Conservation (phyloP, 2,888 invertebrate species). For the Pogonocherus hispidulus region DNA sequence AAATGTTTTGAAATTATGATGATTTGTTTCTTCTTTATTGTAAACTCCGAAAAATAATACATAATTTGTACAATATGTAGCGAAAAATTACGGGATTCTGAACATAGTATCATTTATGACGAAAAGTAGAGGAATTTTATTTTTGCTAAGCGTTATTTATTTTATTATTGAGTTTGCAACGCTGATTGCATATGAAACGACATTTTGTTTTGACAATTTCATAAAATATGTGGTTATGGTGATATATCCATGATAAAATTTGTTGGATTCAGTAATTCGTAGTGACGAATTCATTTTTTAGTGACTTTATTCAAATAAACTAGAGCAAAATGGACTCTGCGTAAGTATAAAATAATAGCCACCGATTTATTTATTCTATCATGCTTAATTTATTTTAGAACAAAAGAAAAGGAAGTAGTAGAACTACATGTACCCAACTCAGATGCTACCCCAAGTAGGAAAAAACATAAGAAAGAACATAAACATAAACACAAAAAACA, state of each 20-base stretch:
- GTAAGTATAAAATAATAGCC: constrained; percentile 1
- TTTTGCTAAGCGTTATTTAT: no score
- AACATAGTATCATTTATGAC: no score
- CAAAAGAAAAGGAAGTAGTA: constrained; percentile 23
- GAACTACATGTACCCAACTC: constrained; percentile 12
- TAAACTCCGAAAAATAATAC: no score
- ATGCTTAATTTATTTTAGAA: constrained; percentile 10
- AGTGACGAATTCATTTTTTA: no score
- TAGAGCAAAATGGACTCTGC: constrained; percentile 5
- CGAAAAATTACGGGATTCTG: no score
- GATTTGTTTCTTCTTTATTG: no score
- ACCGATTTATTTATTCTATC: background rate
- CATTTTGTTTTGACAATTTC: constrained; percentile 12
- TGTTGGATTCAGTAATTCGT: background rate
- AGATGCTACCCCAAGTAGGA: constrained; percentile 63
- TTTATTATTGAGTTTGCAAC: background rate
- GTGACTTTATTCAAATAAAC: background rate
- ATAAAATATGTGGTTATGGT: background rate
- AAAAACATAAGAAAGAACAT: constrained; percentile 78
- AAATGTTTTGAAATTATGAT: no score
- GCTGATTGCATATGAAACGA: background rate
- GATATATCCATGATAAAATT: background rate
- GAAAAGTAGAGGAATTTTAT: no score
- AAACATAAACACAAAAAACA: constrained; percentile 73
- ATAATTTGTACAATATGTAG: no score